Evolutionary conservation across 2,888 invertebrate genomes (phyloP), one percentile per base, ranked within the genome.

Genomic region (Drosophila helvetica): DNA sequence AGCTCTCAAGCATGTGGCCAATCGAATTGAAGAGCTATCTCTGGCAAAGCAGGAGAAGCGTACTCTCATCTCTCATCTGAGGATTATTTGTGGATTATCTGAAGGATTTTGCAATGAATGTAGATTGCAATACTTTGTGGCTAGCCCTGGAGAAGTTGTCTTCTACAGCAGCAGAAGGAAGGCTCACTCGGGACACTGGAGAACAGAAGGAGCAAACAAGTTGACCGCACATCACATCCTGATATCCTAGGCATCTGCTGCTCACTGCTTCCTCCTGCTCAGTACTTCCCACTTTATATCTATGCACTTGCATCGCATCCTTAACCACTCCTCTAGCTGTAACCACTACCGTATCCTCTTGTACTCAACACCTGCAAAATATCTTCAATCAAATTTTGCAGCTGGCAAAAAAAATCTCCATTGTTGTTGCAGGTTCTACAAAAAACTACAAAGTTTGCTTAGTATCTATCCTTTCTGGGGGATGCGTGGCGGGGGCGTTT

Each of bases 401-500:
- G 69, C 58, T 69, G 50, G 57, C 66, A 66, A 50, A 57, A 50
- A 50, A 27, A 12, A 19, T 30, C 0, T 8, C 27, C 8, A 27
- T 27, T 27, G 27, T 27, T 27, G 22, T 33, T 51, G 17, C 9
- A 6, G n/a, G 19, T 19, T 15, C 47, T 19, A 17, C 53, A 63
- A 48, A 48, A 63, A 62, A 63, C 66, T 57, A 74, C 66, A 71
- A 73, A 22, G 66, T 71, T 71, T 52, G 45, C 56, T 74, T 57
- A 74, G 70, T 65, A 65, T 65, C 56, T 48, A 22, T 38, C 33
- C 46, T 18, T 27, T 56, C 12, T 10, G 10, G 27, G 55, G 42
- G 27, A 62, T 51, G 63, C n/a, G 55, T 71, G 46, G 50, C 30
- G 15, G 38, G 43, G 18, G 53, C 2, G n/a, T 18, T 43, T 27